Evolutionary conservation across 1,140 invertebrate genomes (phyloP).

Genomic region (Solen grandis): DNA sequence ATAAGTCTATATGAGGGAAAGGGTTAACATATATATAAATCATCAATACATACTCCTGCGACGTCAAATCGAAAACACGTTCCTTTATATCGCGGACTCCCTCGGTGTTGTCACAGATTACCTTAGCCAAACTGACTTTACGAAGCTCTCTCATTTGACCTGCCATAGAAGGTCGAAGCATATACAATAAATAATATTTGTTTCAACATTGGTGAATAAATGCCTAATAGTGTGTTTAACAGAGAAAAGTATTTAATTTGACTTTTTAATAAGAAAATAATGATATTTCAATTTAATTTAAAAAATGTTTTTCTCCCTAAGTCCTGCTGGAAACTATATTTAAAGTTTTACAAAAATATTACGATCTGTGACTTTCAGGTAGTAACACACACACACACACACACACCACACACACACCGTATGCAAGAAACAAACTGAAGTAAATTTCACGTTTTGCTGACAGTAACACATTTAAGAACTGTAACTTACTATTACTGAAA

Average conservation of each 20-base stretch:
- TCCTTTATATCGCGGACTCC: too few relatives aligned
- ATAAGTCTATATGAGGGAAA: too few relatives aligned
- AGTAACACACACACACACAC: too few relatives aligned
- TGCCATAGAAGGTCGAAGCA: background rate
- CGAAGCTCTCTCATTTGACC: conserved; percentile 7
- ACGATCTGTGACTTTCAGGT: background rate
- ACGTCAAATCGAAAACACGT: too few relatives aligned
- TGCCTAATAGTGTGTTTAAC: background rate
- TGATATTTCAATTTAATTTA: too few relatives aligned
- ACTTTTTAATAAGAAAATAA: background rate
- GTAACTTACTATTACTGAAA: background rate
- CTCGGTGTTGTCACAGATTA: conserved; percentile 36
- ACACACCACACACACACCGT: too few relatives aligned
- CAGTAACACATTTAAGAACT: background rate
- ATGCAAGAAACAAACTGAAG: too few relatives aligned
- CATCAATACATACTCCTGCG: too few relatives aligned
- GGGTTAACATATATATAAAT: too few relatives aligned
- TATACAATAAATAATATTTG: background rate
- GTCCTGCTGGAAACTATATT: background rate
- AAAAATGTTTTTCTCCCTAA: background rate
- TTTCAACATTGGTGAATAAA: background rate
- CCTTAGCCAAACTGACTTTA: conserved; percentile 1
- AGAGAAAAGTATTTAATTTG: background rate
- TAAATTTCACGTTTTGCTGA: too few relatives aligned
- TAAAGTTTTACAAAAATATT: background rate